Percentiles rank a stretch among this genome's conserved stretches.
These are phyloP conservation scores for Chroicocephalus ridibundus DNA, from an alignment of 2,113 vertebrate species.

Conservation along the genomic window DNA sequence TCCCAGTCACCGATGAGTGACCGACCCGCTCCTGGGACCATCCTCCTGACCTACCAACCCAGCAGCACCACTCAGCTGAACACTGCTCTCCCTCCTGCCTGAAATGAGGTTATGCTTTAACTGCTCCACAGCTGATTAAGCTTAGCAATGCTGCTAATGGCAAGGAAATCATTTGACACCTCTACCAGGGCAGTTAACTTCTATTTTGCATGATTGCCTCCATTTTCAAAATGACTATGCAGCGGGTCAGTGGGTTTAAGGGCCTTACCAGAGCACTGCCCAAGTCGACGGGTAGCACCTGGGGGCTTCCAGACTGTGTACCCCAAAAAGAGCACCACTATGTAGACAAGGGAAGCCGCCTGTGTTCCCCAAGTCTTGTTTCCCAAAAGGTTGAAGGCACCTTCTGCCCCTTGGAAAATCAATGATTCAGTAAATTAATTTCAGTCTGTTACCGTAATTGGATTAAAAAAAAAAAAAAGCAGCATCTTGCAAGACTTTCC, in stretches of 20 bases:
- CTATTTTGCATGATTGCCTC: constrained; percentile 21
- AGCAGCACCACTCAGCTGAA: neutral
- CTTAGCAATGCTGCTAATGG: neutral
- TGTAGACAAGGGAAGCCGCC: neutral
- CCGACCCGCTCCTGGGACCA: neutral
- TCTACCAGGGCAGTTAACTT: constrained; percentile 6
- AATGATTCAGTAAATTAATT: constrained; percentile 66
- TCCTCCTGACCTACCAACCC: neutral
- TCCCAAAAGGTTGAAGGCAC: constrained; percentile 23
- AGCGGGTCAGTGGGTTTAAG: neutral
- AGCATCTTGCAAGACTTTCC: constrained; percentile 23
- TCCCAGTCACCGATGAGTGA: neutral
- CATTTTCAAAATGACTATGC: neutral
- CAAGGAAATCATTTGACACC: neutral
- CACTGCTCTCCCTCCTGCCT: neutral
- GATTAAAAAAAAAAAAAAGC: neutral
- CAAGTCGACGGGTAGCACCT: neutral
- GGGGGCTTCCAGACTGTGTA: neutral
- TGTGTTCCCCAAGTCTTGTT: neutral
- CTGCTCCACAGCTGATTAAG: constrained; percentile 21
- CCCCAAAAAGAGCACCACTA: neutral
- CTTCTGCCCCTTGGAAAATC: constrained; percentile 58
- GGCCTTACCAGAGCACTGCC: neutral
- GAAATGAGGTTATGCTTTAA: neutral
- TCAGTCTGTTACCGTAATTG: constrained; percentile 40